Evolutionary conservation across 2,888 invertebrate genomes (phyloP).

Genomic region (Pseudococcus jackbeardsleyi): DNA sequence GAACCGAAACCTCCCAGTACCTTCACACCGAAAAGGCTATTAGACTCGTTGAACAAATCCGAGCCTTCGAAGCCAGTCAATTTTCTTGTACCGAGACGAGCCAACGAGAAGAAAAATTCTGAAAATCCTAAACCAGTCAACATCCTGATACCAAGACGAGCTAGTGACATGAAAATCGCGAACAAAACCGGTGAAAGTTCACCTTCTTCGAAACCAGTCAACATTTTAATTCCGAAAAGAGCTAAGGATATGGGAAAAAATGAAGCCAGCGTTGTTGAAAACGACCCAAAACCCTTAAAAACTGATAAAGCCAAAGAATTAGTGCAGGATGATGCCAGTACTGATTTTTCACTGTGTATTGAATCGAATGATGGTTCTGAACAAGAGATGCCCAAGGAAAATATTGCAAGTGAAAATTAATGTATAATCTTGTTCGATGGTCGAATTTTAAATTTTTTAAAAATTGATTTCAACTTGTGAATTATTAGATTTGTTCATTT

Average conservation of each 20-base stretch:
- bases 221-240: constrained; percentile 15
- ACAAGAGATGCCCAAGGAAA: background rate
- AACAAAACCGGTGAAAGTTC: too few species aligned
- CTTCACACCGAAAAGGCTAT: background rate
- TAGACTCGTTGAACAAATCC: background rate
- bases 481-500: background rate
- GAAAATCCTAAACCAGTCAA: constrained; percentile 14
- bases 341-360: constrained; percentile 22
- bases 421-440: background rate
- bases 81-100: background rate
- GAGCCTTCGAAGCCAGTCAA: background rate
- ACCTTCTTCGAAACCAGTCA: background rate
- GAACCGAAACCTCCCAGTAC: background rate
- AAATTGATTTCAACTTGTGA: background rate
- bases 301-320: background rate
- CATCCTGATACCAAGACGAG: background rate
- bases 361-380: background rate
- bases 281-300: background rate
- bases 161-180: background rate
- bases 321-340: background rate
- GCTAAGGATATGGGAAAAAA: background rate
- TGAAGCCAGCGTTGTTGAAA: background rate
- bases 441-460: background rate
- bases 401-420: background rate
- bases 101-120: background rate